Base-by-base conservation (phyloP, 2,797 vertebrate genomes). In the Hoplostethus mediterraneus region DNA sequence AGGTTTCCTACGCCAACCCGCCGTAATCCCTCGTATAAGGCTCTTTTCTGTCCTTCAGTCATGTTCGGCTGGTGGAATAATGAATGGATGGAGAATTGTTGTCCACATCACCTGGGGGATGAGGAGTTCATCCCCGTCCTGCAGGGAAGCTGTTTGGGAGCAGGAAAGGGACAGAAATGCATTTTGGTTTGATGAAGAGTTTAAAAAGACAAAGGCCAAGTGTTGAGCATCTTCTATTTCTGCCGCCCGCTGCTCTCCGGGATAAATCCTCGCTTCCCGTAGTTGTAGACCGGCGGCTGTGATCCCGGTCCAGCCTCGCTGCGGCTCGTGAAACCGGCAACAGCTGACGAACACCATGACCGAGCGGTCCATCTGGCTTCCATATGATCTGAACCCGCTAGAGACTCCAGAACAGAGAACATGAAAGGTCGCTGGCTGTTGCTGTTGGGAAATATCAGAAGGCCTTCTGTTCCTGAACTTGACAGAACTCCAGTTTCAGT, bases 371-470 rank as follows among this genome's bases (percentile, higher is more conserved):
- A 79, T 68, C 66, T 79, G 70, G 66, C 58, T 71, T 47, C 51
- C 28, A 61, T 75, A 48, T 30, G 58, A 77, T 79, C 77, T 77
- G 62, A 59, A 52, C 66, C 61, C 45, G 33, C 14, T 21, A 52
- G 65, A 73, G 59, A 60, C 6, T n/a, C 1, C 21, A 53, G 53
- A 67, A 54, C 58, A 25, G 49, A 52, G 54, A 51, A 67, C 66
- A 6, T 33, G 42, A 72, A 36, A 17, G 40, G 36, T 44, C 14
- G 11, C 3, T 47, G 21, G 30, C 4, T 60, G n/a, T 33, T 72
- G 67, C 9, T n/a, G 60, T 58, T 45, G 56, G 59, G 55, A 62
- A 56, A 59, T 33, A 56, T 70, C 62, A 54, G 58, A 62, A 42
- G 59, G 21, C 25, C n/a, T 57, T 40, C 33, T 31, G 47, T 25